phyloP scores from a whole-genome alignment of 2,113 vertebrate species.

The Plotosus lineatus region DNA sequence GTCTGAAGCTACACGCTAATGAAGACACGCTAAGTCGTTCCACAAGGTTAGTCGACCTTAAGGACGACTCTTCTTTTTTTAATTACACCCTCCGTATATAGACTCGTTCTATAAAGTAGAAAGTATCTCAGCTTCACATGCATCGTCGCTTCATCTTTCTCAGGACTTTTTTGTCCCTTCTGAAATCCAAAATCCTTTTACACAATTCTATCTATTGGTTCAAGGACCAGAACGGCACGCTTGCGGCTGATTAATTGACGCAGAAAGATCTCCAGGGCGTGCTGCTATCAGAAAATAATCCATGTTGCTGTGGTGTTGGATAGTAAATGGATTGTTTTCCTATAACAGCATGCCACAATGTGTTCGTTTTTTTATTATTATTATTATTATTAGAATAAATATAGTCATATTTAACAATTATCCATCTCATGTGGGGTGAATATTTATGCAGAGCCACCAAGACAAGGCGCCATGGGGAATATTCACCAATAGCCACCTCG shows the following conservation, averaged over 20 bases:
- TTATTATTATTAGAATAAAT: neutral
- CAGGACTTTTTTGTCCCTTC: neutral
- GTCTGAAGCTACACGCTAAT: constrained; percentile 22
- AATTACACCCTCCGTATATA: constrained; percentile 13
- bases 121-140: neutral
- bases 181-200: neutral
- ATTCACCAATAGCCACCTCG: too few relatives aligned
- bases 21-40: constrained; percentile 27
- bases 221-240: neutral
- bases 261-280: neutral
- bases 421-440: too few relatives aligned
- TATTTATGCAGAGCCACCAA: too few relatives aligned
- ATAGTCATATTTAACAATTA: too few relatives aligned
- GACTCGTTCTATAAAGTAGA: neutral
- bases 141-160: neutral
- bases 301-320: neutral
- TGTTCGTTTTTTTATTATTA: neutral
- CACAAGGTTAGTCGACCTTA: neutral
- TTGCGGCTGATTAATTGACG: neutral
- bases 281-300: neutral
- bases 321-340: neutral
- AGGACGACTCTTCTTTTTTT: neutral
- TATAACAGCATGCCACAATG: neutral
- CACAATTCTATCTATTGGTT: constrained; percentile 1
- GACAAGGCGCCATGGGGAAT: too few relatives aligned